These are phyloP conservation scores for Latrodectus geometricus DNA, from an alignment of 1,140 invertebrate species.

Conservation along the genomic window DNA sequence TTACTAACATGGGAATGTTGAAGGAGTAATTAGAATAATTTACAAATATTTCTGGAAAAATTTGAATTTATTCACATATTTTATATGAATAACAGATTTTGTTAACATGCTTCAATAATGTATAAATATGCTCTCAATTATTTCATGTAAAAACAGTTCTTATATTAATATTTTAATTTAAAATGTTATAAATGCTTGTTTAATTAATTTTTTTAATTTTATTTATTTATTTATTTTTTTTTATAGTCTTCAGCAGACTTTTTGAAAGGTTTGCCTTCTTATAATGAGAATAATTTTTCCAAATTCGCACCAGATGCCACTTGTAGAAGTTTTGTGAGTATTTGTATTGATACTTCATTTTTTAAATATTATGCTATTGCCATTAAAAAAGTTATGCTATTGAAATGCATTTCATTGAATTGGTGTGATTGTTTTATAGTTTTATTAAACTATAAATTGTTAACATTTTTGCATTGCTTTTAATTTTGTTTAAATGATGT, in stretches of 20 bases:
- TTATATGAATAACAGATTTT: not conserved
- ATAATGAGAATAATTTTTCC: constrained; percentile 90
- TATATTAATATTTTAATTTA: not conserved
- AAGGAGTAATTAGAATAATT: too few species aligned
- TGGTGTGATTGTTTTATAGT: too few species aligned
- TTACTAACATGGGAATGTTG: too few species aligned
- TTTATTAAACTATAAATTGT: too few species aligned
- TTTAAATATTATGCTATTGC: not conserved
- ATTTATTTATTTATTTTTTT: not conserved
- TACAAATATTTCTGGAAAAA: too few species aligned
- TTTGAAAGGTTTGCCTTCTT: constrained; percentile 88
- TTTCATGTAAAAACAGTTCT: not conserved
- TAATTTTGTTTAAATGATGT: too few species aligned
- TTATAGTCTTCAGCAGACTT: constrained; percentile 78
- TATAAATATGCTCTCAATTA: not conserved
- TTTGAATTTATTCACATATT: not conserved
- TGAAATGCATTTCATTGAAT: too few species aligned
- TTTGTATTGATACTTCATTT: constrained; percentile 40
- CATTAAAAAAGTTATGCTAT: too few species aligned
- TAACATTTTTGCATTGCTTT: too few species aligned
- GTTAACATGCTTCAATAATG: not conserved
- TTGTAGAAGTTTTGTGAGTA: constrained; percentile 79
- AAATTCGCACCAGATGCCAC: constrained; percentile 87
- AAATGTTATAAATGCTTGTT: not conserved
- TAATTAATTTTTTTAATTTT: too few species aligned